A percentile compares a stretch with the other conserved stretches of the same genome.
Evolutionary conservation across 2,888 invertebrate species (phyloP).

Genomic region (Thymelicus lineola): DNA sequence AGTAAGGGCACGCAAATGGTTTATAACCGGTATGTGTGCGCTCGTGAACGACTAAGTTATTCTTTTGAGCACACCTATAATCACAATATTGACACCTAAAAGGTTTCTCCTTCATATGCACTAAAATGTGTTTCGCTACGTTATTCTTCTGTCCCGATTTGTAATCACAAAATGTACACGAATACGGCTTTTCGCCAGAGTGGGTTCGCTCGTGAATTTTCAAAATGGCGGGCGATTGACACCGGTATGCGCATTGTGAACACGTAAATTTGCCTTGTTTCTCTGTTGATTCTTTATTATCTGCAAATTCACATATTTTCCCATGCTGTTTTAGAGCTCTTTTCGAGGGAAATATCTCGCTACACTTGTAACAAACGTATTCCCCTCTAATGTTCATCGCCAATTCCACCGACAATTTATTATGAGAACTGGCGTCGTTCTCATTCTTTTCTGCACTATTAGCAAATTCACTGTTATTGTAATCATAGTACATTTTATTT

Average conservation of each 20-base stretch:
- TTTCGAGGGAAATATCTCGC: constrained; percentile 70
- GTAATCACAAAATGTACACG: constrained; percentile 78
- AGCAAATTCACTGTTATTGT: constrained; percentile 47
- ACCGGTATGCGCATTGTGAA: constrained; percentile 74
- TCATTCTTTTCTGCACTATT: constrained; percentile 50
- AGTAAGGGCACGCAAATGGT: constrained; percentile 79
- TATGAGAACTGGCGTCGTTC: constrained; percentile 54
- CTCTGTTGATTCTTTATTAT: constrained; percentile 51
- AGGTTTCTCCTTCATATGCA: constrained; percentile 82
- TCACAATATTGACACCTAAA: constrained; percentile 81
- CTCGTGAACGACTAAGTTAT: constrained; percentile 80
- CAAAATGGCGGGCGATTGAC: constrained; percentile 79
- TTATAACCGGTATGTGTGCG: constrained; percentile 81
- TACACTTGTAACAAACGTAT: constrained; percentile 73
- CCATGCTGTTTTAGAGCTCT: constrained; percentile 71
- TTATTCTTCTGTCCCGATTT: constrained; percentile 82
- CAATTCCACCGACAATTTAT: constrained; percentile 62
- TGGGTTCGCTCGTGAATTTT: constrained; percentile 81
- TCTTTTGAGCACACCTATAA: constrained; percentile 79
- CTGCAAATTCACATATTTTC: constrained; percentile 61
- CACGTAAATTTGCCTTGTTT: constrained; percentile 73
- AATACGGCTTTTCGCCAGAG: constrained; percentile 78
- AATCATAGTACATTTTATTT: constrained; percentile 66
- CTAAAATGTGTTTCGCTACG: constrained; percentile 79
- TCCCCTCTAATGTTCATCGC: constrained; percentile 72